Base-by-base conservation (phyloP, 2,888 invertebrate genomes). In the Orthosia incerta region DNA sequence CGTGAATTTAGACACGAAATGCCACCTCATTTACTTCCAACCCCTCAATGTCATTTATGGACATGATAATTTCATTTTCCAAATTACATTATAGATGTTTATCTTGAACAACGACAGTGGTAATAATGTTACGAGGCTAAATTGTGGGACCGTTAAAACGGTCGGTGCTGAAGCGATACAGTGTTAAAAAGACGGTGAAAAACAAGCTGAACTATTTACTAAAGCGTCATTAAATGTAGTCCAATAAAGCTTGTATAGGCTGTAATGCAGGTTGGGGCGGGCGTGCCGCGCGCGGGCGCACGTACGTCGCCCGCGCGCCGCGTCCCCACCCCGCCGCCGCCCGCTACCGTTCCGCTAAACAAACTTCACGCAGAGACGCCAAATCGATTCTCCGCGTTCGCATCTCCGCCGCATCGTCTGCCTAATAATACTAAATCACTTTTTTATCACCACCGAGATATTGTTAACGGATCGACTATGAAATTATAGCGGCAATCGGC, bases 321-420 rank as follows among this genome's bases (percentile, higher is more conserved):
- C 76, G 48, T 61, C 46, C 61, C 64, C 73, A 23, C 71, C 77
- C 79, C 79, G 71, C 79, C 78, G 81, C 83, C 84, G 48, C 70
- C 84, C 83, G 92, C 94, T 92, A 91, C 91, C 93, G 95, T 94
- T 94, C 93, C 93, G 91, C 94, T 95, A 95, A 95, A 95, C 96
- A 95, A 96, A 96, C 95, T 94, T 95, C 95, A 95, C 95, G 95
- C 94, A 91, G 91, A 91, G 91, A 90, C 89, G 89, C 91, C 85
- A 93, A 96, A 96, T 96, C 95, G 94, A 96, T 96, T 95, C 91
- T 90, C 89, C 86, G 88, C 93, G 92, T 93, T 94, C 94, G 92
- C 93, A 94, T 94, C 95, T 93, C 92, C 89, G 89, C 91, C 89
- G 88, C 90, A 89, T 87, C 92, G 90, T 85, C 91, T 89, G 88